Evolutionary conservation across 2,797 vertebrate genomes (phyloP).

Genomic region (Glyptemys insculpta): DNA sequence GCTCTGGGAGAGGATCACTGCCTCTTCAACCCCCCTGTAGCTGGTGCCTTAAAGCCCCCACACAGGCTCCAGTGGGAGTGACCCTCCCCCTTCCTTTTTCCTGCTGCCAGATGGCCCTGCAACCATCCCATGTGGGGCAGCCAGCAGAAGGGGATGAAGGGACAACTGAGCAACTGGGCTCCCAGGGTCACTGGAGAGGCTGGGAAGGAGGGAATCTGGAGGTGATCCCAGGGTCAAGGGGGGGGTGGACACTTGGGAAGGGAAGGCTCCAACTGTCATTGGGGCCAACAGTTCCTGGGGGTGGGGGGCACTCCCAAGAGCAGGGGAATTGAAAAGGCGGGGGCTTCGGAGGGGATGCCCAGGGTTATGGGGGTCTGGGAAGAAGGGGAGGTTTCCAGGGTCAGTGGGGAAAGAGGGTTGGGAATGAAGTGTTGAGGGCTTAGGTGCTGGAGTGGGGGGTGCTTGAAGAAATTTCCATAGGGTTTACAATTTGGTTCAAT

Average conservation of each 20-base stretch:
- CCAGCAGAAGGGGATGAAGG: not conserved
- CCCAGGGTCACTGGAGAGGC: no score
- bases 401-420: not conserved
- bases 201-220: not conserved
- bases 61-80: not conserved
- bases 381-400: not conserved
- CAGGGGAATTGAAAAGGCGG: not conserved
- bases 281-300: not conserved
- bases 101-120: not conserved
- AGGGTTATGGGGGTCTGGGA: not conserved
- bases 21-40: not conserved
- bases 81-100: not conserved
- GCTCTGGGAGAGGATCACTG: not conserved
- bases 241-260: not conserved
- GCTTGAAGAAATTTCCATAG: no score
- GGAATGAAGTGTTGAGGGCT: not conserved
- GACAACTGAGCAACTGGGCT: not conserved
- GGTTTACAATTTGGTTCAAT: no score
- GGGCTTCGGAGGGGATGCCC: accelerated
- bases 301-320: not conserved
- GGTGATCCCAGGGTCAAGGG: not conserved
- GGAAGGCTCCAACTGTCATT: not conserved
- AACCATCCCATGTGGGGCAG: not conserved
- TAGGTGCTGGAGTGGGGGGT: no score
- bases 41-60: not conserved